Evolutionary conservation across 2,888 invertebrate genomes (phyloP), one percentile per base, ranked within the genome.

Genomic region (Dinocampus coccinellae): DNA sequence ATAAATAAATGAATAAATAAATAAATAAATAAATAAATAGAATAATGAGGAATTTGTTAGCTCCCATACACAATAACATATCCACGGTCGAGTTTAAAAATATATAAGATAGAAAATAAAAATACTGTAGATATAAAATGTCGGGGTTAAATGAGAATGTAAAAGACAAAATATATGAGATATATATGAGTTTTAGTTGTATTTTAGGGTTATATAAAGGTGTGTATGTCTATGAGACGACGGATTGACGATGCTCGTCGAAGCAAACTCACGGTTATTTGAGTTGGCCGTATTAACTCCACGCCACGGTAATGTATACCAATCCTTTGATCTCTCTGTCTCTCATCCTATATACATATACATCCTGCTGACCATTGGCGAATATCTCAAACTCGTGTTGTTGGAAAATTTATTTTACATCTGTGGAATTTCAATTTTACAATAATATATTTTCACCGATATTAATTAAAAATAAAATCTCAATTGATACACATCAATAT

Each of bases 271-370:
- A 24, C 34, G 84, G 83, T 85, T 87, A 85, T 87, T 87, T 86
- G 87, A 86, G 83, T 87, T 87, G 85, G 84, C 83, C 81, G 80
- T 79, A 83, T 80, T 78, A 73, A 77, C 67, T 64, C 58, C 63
- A 42, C 42, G 42, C 26, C 80, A 80, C 77, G 79, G 80, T 79
- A 81, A 82, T 82, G 83, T 83, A 82, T 47, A 84, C 83, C 85
- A 82, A 82, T 82, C 86, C 86, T 87, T 87, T 87, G 87, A 87
- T 87, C 86, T 86, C 84, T 77, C 74, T 72, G 69, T 69, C 69
- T 69, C 69, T 77, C 77, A 75, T 67, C 78, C 73, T 76, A 64
- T 36, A 20, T 33, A 65, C 67, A 47, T 47, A 47, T 47, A n/a
- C 47, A 11, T 16, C 68, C 62, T 75, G 75, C 78, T 78, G 79